These are phyloP conservation scores for Eudemis profundana DNA, from an alignment of 2,888 invertebrate species.

Conservation along the genomic window DNA sequence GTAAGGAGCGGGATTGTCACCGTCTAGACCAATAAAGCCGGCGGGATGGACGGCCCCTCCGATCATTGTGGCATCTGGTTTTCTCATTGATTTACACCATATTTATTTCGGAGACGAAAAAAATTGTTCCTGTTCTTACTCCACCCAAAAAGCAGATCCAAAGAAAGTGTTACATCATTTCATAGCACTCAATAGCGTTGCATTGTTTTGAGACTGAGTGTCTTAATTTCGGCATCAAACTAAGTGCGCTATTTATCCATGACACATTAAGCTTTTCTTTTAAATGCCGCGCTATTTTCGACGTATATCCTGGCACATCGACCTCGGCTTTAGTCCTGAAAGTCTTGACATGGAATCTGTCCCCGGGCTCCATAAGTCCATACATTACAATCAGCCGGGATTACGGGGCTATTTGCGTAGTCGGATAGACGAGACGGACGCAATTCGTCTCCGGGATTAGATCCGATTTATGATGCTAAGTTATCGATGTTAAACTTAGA, in stretches of 20 bases:
- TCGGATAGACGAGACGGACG: constrained; percentile 55
- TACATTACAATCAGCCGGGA: constrained; percentile 68
- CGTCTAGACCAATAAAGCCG: constrained; percentile 44
- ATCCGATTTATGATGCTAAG: constrained; percentile 60
- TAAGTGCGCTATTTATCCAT: not conserved
- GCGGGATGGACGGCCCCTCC: constrained; percentile 30
- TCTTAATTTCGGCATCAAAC: no score
- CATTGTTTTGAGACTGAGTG: no score
- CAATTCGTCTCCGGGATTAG: constrained; percentile 62
- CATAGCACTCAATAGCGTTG: no score
- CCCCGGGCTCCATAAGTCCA: constrained; percentile 51
- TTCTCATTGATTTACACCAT: constrained; percentile 18
- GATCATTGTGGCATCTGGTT: constrained; percentile 18
- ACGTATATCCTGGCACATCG: constrained; percentile 7
- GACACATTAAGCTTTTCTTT: constrained; percentile 1
- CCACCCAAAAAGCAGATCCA: not conserved
- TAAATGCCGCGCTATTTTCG: not conserved
- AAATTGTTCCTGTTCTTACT: not conserved
- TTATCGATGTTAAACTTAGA: constrained; percentile 55
- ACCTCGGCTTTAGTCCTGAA: constrained; percentile 2
- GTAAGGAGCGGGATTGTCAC: constrained; percentile 48
- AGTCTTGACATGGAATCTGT: constrained; percentile 58
- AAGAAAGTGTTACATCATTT: not conserved
- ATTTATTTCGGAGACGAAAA: not conserved
- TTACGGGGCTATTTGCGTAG: constrained; percentile 59